Base-by-base conservation (phyloP, 2,113 vertebrate genomes). In the Ictalurus punctatus region DNA sequence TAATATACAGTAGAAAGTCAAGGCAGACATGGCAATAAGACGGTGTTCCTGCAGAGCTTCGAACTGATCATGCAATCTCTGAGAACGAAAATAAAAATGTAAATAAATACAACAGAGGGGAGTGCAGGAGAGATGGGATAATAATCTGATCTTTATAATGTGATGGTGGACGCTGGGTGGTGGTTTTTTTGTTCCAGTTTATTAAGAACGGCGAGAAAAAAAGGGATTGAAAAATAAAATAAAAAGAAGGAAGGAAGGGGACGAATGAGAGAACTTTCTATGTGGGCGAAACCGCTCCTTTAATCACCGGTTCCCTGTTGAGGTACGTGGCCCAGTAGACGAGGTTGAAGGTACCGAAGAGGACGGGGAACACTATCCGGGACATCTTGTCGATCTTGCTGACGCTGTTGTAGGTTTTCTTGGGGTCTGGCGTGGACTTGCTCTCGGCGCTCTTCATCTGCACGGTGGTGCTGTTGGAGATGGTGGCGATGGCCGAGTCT, bases 311-410 rank as follows among this genome's bases (percentile, higher is more conserved):
- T 92, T 99, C 98, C 95, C 98, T 96, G 94, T 99, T 99, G 94
- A 99, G 96, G 95, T 99, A 99, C 0, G 98, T 99, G 73, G 98
- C 98, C 98, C 98, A 99, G 95, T 99, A 99, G 74, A 99, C 98
- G 88, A 99, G 94, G 94, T 99, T 99, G 94, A 99, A 99, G 89
- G 97, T 98, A 93, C 98, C 98, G 90, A 99, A 99, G 73, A 99
- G 94, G 80, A 99, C 95, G 0, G 98, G 98, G 90, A 99, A 99
- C 88, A 99, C 97, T 89, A 99, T 98, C 89, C 98, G 95, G 91
- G 98, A 97, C 98, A 99, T 98, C 94, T 99, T 99, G 95, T 99
- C 98, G 59, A 99, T 99, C 95, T 98, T 99, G 96, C 98, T 99
- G 94, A 99, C 97, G 82, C 98, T 99, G 95, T 99, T 99, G 93